phyloP scores from a whole-genome alignment of 1,140 invertebrate species.

The Pentalonia nigronervosa region DNA sequence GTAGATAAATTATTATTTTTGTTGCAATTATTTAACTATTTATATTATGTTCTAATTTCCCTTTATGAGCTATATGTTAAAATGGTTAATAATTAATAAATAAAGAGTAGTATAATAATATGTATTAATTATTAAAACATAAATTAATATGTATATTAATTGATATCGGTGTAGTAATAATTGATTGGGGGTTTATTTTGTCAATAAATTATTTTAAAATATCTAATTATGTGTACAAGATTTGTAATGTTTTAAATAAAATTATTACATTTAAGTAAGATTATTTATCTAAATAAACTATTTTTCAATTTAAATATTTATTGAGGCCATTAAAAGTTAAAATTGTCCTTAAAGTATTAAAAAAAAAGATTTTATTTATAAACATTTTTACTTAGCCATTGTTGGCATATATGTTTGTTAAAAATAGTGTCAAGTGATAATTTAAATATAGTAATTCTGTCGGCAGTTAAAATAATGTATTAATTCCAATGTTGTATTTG shows the following conservation, averaged over 20 bases:
- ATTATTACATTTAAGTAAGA: slow-evolving; percentile 48
- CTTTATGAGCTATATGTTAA: slow-evolving; percentile 16
- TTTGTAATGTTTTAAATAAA: slow-evolving; percentile 40
- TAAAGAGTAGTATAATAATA: background rate
- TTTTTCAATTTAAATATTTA: slow-evolving; percentile 26
- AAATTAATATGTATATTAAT: slow-evolving; percentile 27
- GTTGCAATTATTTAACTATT: slow-evolving; percentile 20
- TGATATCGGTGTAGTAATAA: slow-evolving; percentile 6
- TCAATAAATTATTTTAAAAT: slow-evolving; percentile 16
- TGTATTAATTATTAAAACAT: slow-evolving; percentile 15
- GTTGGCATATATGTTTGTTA: slow-evolving; percentile 39
- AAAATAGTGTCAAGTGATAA: slow-evolving; percentile 23
- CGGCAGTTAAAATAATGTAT: background rate
- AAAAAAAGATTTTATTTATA: background rate
- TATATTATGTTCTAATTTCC: slow-evolving; percentile 35
- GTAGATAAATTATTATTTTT: slow-evolving; percentile 32
- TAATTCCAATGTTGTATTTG: slow-evolving; percentile 24
- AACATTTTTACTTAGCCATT: background rate
- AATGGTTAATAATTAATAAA: slow-evolving; percentile 27
- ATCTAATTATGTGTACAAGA: slow-evolving; percentile 26
- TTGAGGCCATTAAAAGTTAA: background rate
- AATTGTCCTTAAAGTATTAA: background rate
- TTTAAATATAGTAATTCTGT: slow-evolving; percentile 14
- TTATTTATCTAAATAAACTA: slow-evolving; percentile 32
- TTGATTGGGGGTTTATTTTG: slow-evolving; percentile 18